Base-by-base conservation (phyloP, 2,113 vertebrate genomes). In the Pelmatolapia mariae region DNA sequence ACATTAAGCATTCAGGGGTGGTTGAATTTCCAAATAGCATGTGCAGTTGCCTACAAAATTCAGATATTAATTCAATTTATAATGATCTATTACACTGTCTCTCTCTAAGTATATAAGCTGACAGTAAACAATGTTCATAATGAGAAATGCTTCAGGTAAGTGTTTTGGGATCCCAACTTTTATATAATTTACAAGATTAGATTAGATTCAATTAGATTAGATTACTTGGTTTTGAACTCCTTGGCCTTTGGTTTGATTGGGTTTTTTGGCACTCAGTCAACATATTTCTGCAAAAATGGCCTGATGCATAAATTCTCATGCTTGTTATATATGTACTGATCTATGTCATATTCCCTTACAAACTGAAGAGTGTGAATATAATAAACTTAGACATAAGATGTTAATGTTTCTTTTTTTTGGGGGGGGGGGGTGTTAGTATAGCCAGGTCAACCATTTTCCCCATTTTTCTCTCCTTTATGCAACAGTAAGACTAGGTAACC, bases 401-500 rank as follows among this genome's bases (percentile, higher is more conserved):
- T 22, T 71, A 68, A 6, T 66, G 0, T 3, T 1, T 53, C 16
- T 16, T 43, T 13, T 40, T 3, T 11, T 45, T 7, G n/a, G n/a
- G n/a, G n/a, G 29, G 29, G 6, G 4, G 19, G 8, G 18, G 18
- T 2, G 1, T 0, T 56, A 22, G 10, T 24, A 24, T 22, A 38
- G n/a, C 19, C 12, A 40, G 3, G 12, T 71, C 36, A 43, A 36
- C 18, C 31, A 33, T 15, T 71, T 24, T 0, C 66, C n/a, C 2
- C 36, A 13, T 40, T 68, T 71, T 71, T 8, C 13, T 26, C n/a
- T 26, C 8, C 13, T 26, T 43, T 26, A 26, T 73, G 8, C 68
- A 73, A 26, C 15, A 47, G 68, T 29, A 47, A 45, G 66, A 45
- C 40, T 73, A 16, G 0, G 5, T 45, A 45, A 45, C 22, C n/a